These are phyloP conservation scores for Poecilus cupreus DNA, from an alignment of 2,888 invertebrate species.

Conservation along the genomic window DNA sequence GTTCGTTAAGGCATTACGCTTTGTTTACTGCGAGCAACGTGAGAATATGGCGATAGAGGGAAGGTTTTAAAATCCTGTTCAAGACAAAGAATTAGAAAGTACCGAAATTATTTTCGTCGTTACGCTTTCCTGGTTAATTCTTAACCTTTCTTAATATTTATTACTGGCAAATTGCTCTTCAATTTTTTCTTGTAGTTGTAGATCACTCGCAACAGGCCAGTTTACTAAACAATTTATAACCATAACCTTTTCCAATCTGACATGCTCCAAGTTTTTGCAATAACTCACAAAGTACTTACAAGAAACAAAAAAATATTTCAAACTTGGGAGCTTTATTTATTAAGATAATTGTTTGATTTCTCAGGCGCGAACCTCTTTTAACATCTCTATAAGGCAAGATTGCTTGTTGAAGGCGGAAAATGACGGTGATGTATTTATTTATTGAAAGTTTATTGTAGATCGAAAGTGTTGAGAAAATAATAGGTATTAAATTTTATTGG, in stretches of 20 bases:
- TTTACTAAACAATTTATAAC: neutral
- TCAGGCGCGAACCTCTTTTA: neutral
- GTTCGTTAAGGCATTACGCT: constrained; percentile 17
- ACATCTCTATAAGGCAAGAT: constrained; percentile 16
- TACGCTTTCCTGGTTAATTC: constrained; percentile 34
- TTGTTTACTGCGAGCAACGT: neutral
- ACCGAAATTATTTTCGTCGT: constrained; percentile 27
- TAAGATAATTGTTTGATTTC: constrained; percentile 26
- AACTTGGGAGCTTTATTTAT: neutral
- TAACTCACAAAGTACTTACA: no score
- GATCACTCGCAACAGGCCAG: neutral
- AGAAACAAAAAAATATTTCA: neutral
- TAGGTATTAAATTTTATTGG: constrained; percentile 8
- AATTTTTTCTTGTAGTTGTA: constrained; percentile 2
- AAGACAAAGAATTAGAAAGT: constrained; percentile 47
- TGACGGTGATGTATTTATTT: constrained; percentile 26
- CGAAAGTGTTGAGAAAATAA: constrained; percentile 33
- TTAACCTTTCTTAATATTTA: constrained; percentile 11
- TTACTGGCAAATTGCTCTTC: constrained; percentile 8
- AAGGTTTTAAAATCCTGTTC: neutral
- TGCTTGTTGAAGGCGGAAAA: constrained; percentile 1
- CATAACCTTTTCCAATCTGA: neutral
- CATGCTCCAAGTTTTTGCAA: neutral
- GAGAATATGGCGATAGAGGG: neutral
- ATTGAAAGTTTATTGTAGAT: constrained; percentile 30